Base-by-base conservation (phyloP, 2,888 invertebrate genomes). In the Hyles lineata region DNA sequence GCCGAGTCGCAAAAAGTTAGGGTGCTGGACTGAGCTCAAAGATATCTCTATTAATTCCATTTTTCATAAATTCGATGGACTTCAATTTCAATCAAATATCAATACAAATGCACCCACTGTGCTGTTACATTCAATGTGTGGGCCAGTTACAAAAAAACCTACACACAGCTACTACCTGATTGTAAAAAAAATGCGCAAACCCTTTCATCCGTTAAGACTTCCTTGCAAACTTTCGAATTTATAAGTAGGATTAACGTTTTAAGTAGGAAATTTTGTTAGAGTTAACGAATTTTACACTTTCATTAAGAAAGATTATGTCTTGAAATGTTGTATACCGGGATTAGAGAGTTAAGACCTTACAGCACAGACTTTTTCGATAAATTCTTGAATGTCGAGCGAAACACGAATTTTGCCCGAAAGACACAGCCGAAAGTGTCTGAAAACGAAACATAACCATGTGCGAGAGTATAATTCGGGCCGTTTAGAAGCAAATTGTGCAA, bases 401-500 rank as follows among this genome's bases (percentile, higher is more conserved):
- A 11, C 21, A 21, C 23, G 0, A 59, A 11, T 59, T 62, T 8
- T 15, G 61, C 61, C 9, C 43, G 43, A 43, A 43, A 43, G 11
- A 15, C n/a, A 7, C 55, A 55, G n/a, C n/a, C n/a, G 55, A 55
- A 55, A n/a, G 55, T n/a, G 55, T 55, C 55, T 55, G 23, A 67
- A 50, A 23, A 4, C 43, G 43, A 67, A 67, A 6, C 17, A 15
- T 3, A n/a, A 29, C 29, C 17, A 19, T 6, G 55, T 29, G 25
- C 25, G 61, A 19, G 4, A 43, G 21, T 50, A 23, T 2, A 9
- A 50, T 50, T 50, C 23, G 8, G 23, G 23, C 23, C 50, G 17
- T 67, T 67, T 67, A 9, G 8, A 9, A 17, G 23, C 67, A 67
- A 67, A 67, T 67, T 67, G 67, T 11, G 23, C 43, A 43, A 63